A percentile compares a stretch with the other conserved stretches of the same genome.
phyloP scores from a whole-genome alignment of 2,888 invertebrate genomes.

The Folsomia candida region DNA sequence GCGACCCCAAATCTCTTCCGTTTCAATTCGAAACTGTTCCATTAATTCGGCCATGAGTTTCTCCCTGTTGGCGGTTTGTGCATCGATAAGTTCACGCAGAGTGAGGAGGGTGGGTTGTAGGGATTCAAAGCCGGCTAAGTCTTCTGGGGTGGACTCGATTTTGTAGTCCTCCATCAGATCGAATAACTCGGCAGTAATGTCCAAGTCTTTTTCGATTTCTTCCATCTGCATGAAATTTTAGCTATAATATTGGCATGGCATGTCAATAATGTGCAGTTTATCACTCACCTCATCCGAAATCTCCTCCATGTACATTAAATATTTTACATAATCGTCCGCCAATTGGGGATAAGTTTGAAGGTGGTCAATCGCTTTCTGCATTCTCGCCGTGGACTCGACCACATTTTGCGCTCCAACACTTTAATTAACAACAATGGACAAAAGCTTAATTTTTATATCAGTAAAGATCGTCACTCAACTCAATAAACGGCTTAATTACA shows the following conservation, averaged over 20 bases:
- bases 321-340: slow-evolving; percentile 71
- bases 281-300: too few species aligned
- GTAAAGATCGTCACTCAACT: neutral
- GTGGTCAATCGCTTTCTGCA: slow-evolving; percentile 65
- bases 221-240: slow-evolving; percentile 59
- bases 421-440: neutral
- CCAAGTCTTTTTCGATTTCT: slow-evolving; percentile 68
- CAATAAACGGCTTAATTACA: neutral
- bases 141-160: slow-evolving; percentile 71
- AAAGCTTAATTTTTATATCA: neutral
- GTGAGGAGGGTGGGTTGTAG: slow-evolving; percentile 54
- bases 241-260: too few species aligned
- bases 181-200: slow-evolving; percentile 78
- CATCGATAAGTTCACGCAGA: slow-evolving; percentile 69
- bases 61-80: slow-evolving; percentile 66
- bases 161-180: slow-evolving; percentile 77
- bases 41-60: slow-evolving; percentile 70
- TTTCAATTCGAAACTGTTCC: slow-evolving; percentile 73
- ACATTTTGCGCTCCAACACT: neutral
- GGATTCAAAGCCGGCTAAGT: slow-evolving; percentile 53
- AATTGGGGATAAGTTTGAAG: slow-evolving; percentile 66
- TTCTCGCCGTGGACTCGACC: slow-evolving; percentile 55
- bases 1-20: slow-evolving; percentile 68
- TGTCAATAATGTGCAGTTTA: too few species aligned
- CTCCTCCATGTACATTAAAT: slow-evolving; percentile 68